Base-by-base conservation (phyloP, 2,113 vertebrate species). In the Paedocypris sp. region DNA sequence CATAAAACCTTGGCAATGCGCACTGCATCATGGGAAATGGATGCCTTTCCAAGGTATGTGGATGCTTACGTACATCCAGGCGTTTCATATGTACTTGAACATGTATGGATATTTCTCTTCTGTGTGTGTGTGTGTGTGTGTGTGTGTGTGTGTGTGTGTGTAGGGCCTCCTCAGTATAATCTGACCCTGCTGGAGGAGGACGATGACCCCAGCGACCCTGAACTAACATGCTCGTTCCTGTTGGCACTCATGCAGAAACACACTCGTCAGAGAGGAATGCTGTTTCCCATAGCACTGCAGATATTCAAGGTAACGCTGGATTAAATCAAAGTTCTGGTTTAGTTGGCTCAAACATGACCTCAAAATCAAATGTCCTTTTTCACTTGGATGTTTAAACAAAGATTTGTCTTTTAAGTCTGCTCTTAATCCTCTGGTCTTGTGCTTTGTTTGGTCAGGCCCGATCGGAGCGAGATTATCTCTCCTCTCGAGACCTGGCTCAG, bases 201-300 rank as follows among this genome's bases (percentile, higher is more conserved):
- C 19, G 12, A 71, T 3, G 25, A 59, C 25, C 26, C 46, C 2
- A 8, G 4, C 4, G 51, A 68, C 47, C 11, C 71, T 4, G 32
- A 69, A 6, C 62, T 60, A 10, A 69, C 16, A 7, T 88, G 87
- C 71, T 82, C 72, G 47, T 85, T 88, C 25, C 43, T 89, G 42
- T 43, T 88, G 66, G 80, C 82, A 29, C 74, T 89, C 63, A 84
- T 87, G 84, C 85, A 86, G 70, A 89, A 86, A 57, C 48, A 82
- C 63, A 65, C 78, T 38, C 66, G 85, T 62, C 73, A 58, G 3
- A 60, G 13, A 38, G 80, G 78, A 6, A 10, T 66, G 0, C 15
- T 68, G 53, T 59, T 82, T 2, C 1, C 48, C 22, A 35, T 81
- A 2, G 73, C 29, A 12, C 64, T 86, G 23, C 75, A 80, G 1